Percentiles rank a stretch among this genome's conserved stretches.
Evolutionary conservation across 2,888 invertebrate genomes (phyloP).

Genomic region (Pasiphila rectangulata): DNA sequence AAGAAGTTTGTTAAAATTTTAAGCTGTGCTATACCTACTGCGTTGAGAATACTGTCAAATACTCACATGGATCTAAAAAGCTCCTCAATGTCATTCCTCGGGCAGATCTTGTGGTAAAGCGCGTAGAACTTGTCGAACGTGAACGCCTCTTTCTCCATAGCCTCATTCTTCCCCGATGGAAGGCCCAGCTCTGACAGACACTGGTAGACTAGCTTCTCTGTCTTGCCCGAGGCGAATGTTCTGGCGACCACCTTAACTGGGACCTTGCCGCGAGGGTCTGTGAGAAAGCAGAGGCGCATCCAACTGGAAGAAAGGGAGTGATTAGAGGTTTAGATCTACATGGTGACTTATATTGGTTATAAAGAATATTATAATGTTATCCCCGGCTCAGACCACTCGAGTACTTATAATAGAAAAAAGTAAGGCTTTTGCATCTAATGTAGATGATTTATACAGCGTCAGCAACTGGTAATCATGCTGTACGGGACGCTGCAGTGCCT

Average conservation of each 20-base stretch:
- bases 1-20: too few relatives aligned
- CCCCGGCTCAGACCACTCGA: neutral
- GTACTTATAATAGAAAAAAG: too few relatives aligned
- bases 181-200: slow-evolving; percentile 95
- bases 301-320: slow-evolving; percentile 86
- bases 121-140: slow-evolving; percentile 99
- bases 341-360: too few relatives aligned
- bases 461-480: too few relatives aligned
- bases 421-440: too few relatives aligned
- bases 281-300: slow-evolving; percentile 97
- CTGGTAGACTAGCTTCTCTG: slow-evolving; percentile 98
- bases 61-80: slow-evolving; percentile 97
- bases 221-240: slow-evolving; percentile 99
- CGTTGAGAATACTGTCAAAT: too few relatives aligned
- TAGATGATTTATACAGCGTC: too few relatives aligned
- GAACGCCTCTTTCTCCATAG: slow-evolving; percentile 95
- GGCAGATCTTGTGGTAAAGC: slow-evolving; percentile 99
- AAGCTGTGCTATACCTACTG: too few relatives aligned
- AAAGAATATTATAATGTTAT: too few relatives aligned
- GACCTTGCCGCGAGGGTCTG: slow-evolving; percentile 96
- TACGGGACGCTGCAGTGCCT: too few relatives aligned
- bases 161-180: slow-evolving; percentile 97
- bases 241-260: slow-evolving; percentile 97
- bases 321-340: slow-evolving; percentile 27
- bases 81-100: slow-evolving; percentile 98